Base-by-base conservation (phyloP, 1,140 invertebrate genomes). In the Eulimnadia texana region DNA sequence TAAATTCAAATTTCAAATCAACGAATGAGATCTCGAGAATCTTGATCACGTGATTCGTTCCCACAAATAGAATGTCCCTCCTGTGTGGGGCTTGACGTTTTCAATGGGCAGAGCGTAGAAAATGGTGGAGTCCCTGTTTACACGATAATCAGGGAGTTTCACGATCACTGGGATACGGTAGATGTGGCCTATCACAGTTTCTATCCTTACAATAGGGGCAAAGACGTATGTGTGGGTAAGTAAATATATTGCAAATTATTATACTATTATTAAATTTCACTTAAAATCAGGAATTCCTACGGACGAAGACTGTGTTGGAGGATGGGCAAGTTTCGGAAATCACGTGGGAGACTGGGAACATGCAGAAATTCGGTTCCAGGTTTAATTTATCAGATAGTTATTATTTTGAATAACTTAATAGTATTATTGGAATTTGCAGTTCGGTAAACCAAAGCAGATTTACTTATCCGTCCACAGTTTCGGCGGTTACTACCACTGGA, bases 141-240 rank as follows among this genome's bases (percentile, higher is more conserved):
- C 60, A 61, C 61, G n/a, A 57, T 63, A 20, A 54, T 66, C 10
- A 54, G 57, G 20, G 64, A 65, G 51, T 61, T 65, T 54, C 49
- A 65, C 3, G 65, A 66, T 42, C 55, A 54, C 24, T 64, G 62
- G 27, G 52, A 60, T 13, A 66, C 65, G 10, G 56, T 66, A 22
- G 64, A 66, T 58, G 64, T 66, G 27, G 61, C 29, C 20, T 66
- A 66, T 50, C 61, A 62, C 55, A 60, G 25, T 19, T 66, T 66
- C 50, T 66, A 66, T 27, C 65, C 65, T 0, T 66, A 66, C 52
- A 66, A 66, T 33, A 54, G 57, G 53, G 65, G 65, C 23, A 66
- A 66, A 49, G 65, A 66, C 55, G 64, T 66, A n/a, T 66, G 65
- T 27, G 51, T 66, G 10, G 64, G 60, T 54, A 61, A 47, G 42